Evolutionary conservation across 2,888 invertebrate species (phyloP).

Genomic region (Ypsolopha sequella): DNA sequence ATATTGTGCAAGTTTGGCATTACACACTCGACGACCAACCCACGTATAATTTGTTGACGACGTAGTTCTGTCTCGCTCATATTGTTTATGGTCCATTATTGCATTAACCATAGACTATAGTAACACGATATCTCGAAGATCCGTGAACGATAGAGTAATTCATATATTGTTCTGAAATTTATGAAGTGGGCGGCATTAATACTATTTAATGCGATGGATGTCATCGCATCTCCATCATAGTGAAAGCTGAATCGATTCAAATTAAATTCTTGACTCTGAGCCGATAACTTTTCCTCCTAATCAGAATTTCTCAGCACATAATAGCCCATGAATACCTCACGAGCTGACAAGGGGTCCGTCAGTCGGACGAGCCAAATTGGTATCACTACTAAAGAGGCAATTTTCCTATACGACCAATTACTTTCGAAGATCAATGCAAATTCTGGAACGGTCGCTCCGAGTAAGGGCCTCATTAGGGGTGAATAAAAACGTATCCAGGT

Average conservation of each 20-base stretch:
- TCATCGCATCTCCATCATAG: neutral
- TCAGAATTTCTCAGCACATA: conserved; percentile 21
- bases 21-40: neutral
- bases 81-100: conserved; percentile 4
- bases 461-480: conserved; percentile 58
- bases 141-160: conserved; percentile 2
- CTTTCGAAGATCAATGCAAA: conserved; percentile 46
- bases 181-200: conserved; percentile 1
- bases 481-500: conserved; percentile 38
- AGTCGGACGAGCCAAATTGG: conserved; percentile 22
- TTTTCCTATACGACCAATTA: conserved; percentile 29
- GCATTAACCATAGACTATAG: conserved; percentile 1
- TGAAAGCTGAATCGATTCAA: conserved; percentile 5
- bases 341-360: conserved; percentile 12
- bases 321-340: conserved; percentile 35
- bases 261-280: conserved; percentile 17
- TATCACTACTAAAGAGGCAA: conserved; percentile 23
- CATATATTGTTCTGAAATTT: conserved; percentile 1
- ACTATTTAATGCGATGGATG: neutral
- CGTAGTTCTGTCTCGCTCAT: neutral
- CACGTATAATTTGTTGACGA: conserved; percentile 3
- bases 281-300: conserved; percentile 1
- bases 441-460: conserved; percentile 43
- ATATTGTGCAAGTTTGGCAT: no score
- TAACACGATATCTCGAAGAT: conserved; percentile 2